A percentile compares a stretch with the other conserved stretches of the same genome.
These are phyloP conservation scores for Dasysyrphus tricinctus DNA, from an alignment of 2,888 invertebrate species.

Conservation along the genomic window DNA sequence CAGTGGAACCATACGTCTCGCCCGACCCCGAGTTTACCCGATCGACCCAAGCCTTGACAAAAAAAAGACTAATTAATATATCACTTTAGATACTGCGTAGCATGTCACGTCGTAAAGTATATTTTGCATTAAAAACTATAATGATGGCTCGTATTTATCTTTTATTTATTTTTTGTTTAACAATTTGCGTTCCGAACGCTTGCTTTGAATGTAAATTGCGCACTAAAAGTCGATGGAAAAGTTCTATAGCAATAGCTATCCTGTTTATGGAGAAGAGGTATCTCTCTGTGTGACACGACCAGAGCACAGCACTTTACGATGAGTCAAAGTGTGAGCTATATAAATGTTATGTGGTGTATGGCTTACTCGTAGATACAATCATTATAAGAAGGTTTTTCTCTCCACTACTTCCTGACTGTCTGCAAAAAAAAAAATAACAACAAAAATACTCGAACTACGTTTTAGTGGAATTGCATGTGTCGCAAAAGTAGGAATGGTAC, in stretches of 20 bases:
- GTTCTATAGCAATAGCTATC: constrained; percentile 68
- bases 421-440: constrained; percentile 2
- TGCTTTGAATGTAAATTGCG: constrained; percentile 73
- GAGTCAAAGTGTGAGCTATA: constrained; percentile 49
- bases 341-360: constrained; percentile 34
- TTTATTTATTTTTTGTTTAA: constrained; percentile 16
- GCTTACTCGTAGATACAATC: constrained; percentile 53
- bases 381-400: constrained; percentile 44
- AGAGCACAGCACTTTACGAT: constrained; percentile 39
- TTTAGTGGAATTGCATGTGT: constrained; percentile 10
- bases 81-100: constrained; percentile 15
- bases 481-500: neutral
- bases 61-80: neutral
- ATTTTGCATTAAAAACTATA: constrained; percentile 46
- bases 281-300: constrained; percentile 67
- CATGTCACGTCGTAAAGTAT: constrained; percentile 40
- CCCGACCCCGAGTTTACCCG: constrained; percentile 8
- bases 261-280: constrained; percentile 56
- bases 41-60: constrained; percentile 8
- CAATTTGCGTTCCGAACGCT: constrained; percentile 64
- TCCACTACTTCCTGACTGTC: constrained; percentile 60
- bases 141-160: constrained; percentile 32
- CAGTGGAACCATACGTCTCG: constrained; percentile 26
- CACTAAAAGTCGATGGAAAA: constrained; percentile 71
- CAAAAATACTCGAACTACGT: neutral